These are phyloP conservation scores for Erpornis zantholeuca DNA, from an alignment of 2,113 vertebrate genomes.

Conservation along the genomic window DNA sequence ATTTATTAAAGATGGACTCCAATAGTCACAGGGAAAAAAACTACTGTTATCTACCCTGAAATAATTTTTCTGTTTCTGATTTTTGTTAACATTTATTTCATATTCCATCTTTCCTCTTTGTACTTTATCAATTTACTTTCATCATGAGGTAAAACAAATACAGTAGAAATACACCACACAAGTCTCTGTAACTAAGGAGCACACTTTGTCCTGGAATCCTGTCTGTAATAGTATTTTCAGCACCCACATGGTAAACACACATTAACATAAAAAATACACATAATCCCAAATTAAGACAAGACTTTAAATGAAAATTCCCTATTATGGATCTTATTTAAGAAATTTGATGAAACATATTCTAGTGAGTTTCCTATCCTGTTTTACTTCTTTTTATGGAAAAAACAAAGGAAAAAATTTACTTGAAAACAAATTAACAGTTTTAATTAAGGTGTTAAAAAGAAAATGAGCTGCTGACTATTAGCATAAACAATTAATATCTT, in stretches of 20 bases:
- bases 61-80: background rate
- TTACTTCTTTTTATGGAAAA: background rate
- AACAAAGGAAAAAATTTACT: background rate
- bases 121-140: conserved; percentile 21
- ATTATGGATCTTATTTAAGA: background rate
- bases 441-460: background rate
- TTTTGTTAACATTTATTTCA: background rate
- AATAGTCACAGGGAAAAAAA: background rate
- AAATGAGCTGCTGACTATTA: background rate
- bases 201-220: background rate
- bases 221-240: background rate
- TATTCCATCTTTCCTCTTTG: background rate
- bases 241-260: background rate
- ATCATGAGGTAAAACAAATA: background rate
- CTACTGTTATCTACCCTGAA: background rate
- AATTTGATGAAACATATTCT: background rate
- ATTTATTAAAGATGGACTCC: conserved; percentile 7
- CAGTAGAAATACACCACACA: background rate
- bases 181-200: background rate
- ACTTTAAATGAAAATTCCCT: background rate
- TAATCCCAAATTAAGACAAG: background rate
- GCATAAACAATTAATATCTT: background rate
- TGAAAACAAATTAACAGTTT: background rate
- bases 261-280: background rate
- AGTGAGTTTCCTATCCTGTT: background rate